These are phyloP conservation scores for Hippoglossus stenolepis DNA, from an alignment of 2,113 vertebrate species.

Conservation along the genomic window DNA sequence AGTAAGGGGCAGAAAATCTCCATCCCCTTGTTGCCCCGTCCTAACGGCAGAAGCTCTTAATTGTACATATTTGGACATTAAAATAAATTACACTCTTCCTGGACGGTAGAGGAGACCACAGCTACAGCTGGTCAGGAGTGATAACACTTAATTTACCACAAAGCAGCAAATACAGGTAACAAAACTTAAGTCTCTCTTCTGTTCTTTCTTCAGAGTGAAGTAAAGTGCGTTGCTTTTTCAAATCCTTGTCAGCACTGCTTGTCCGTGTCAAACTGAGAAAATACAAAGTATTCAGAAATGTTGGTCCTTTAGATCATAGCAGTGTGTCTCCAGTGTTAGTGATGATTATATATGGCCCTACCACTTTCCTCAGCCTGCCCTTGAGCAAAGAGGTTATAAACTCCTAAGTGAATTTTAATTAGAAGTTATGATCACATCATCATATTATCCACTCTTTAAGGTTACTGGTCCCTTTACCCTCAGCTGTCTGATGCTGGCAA, in stretches of 20 bases:
- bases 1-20: conserved; percentile 1
- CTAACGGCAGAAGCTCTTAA: conserved; percentile 35
- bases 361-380: conserved; percentile 10
- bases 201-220: not conserved
- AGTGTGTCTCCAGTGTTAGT: not conserved
- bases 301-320: not conserved
- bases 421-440: conserved; percentile 45
- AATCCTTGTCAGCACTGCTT: conserved; percentile 10
- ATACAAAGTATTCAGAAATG: not conserved
- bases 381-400: conserved; percentile 37
- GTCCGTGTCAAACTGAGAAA: not conserved
- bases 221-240: conserved; percentile 9
- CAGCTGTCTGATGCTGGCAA: conserved; percentile 30
- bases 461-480: conserved; percentile 46
- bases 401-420: conserved; percentile 52
- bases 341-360: not conserved
- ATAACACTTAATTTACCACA: conserved; percentile 53
- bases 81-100: conserved; percentile 44
- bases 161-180: conserved; percentile 11
- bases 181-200: not conserved
- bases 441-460: conserved; percentile 47
- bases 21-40: conserved; percentile 1
- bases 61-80: conserved; percentile 46
- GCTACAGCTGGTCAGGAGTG: conserved; percentile 48
- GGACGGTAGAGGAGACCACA: conserved; percentile 11